These are phyloP conservation scores for Falco cherrug DNA, from an alignment of 2,797 vertebrate genomes.

Conservation along the genomic window DNA sequence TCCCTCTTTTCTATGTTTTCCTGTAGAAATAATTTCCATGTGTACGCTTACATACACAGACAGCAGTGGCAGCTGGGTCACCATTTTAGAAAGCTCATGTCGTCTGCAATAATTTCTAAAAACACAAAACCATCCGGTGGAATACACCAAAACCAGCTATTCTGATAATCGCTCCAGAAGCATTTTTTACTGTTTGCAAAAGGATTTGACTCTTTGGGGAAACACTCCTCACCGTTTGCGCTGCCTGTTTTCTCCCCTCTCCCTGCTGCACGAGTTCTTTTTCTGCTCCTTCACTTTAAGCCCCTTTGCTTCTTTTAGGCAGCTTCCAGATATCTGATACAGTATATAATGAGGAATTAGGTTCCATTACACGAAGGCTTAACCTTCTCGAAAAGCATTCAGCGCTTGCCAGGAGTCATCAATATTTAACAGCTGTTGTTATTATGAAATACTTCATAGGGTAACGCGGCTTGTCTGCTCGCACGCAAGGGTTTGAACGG, in stretches of 20 bases:
- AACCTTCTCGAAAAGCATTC: constrained; percentile 87
- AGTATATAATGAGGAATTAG: constrained; percentile 89
- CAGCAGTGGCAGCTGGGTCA: background rate
- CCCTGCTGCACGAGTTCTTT: background rate
- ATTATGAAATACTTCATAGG: constrained; percentile 95
- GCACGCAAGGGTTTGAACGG: constrained; percentile 93
- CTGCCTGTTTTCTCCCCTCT: background rate
- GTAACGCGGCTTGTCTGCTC: constrained; percentile 89
- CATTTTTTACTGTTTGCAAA: background rate
- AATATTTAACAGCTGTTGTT: constrained; percentile 99
- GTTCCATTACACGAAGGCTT: constrained; percentile 88
- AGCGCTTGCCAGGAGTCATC: constrained; percentile 84
- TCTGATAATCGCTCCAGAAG: background rate
- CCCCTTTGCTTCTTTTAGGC: constrained; percentile 64
- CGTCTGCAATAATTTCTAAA: background rate
- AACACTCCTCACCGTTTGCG: background rate
- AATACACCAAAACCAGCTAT: background rate
- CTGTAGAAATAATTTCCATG: background rate
- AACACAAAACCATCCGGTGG: background rate
- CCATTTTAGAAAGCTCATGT: background rate
- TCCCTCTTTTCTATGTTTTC: background rate
- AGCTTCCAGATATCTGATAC: constrained; percentile 85
- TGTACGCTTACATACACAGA: background rate
- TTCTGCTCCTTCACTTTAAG: constrained; percentile 50
- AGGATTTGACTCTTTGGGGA: background rate